These are phyloP conservation scores for Drosophila maculinotata DNA, from an alignment of 2,888 invertebrate species.

Conservation along the genomic window DNA sequence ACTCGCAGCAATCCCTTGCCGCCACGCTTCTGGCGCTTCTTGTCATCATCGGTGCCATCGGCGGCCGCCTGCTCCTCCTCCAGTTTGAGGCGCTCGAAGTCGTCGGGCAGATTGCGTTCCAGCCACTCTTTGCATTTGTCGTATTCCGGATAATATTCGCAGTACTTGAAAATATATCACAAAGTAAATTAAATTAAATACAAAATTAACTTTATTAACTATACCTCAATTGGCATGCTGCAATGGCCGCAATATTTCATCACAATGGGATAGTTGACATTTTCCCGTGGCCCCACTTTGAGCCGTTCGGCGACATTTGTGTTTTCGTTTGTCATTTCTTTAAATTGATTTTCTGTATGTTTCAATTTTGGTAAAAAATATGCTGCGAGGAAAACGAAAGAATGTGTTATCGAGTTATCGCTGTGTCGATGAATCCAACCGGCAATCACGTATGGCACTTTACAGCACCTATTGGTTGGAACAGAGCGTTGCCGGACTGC, in stretches of 20 bases:
- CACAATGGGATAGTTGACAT: constrained; percentile 92
- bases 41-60: constrained; percentile 94
- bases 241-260: constrained; percentile 97
- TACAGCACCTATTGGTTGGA: constrained; percentile 13
- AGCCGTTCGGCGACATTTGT: constrained; percentile 87
- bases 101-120: constrained; percentile 96
- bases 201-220: too few species aligned
- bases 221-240: constrained; percentile 95
- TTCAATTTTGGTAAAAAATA: constrained; percentile 21
- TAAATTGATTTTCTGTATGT: constrained; percentile 11
- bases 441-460: background rate
- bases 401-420: constrained; percentile 33
- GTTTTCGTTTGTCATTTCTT: constrained; percentile 87
- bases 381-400: constrained; percentile 11
- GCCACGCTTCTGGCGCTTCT: constrained; percentile 97
- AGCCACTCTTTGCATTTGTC: constrained; percentile 99
- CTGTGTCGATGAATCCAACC: constrained; percentile 1
- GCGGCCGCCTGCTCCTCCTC: constrained; percentile 87
- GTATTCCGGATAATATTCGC: constrained; percentile 98
- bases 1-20: constrained; percentile 98
- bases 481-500: constrained; percentile 4
- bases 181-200: too few species aligned
- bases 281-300: constrained; percentile 89
- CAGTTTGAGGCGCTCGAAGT: constrained; percentile 94
- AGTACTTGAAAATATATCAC: constrained; percentile 90